These are phyloP conservation scores for Anas platyrhynchos DNA, from an alignment of 2,113 vertebrate species.

Conservation along the genomic window DNA sequence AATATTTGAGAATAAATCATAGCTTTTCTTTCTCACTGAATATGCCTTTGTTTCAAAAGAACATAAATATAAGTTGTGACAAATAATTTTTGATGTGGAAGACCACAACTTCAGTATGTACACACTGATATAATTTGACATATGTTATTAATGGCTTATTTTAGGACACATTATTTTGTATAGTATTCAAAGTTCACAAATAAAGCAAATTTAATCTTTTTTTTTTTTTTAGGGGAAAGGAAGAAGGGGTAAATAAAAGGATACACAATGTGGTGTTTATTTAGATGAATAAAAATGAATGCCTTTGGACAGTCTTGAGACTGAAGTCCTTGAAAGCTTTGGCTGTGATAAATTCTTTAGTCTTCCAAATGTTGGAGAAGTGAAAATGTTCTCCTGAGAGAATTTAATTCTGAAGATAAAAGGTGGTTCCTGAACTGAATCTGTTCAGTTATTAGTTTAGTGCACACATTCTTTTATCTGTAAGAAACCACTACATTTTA, in stretches of 20 bases:
- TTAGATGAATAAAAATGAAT: background rate
- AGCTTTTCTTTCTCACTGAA: background rate
- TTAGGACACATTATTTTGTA: background rate
- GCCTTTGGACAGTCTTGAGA: background rate
- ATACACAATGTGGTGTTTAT: background rate
- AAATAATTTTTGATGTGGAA: background rate
- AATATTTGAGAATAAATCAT: background rate
- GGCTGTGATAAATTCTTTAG: background rate
- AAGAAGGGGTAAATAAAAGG: fast-evolving
- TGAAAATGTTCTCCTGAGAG: fast-evolving
- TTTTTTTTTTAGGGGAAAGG: background rate
- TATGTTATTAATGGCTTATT: background rate
- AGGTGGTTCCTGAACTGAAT: background rate
- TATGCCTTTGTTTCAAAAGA: background rate
- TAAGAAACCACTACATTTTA: background rate
- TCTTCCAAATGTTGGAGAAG: background rate
- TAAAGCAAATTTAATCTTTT: background rate
- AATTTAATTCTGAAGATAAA: background rate
- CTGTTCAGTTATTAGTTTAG: background rate
- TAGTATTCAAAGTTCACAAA: background rate
- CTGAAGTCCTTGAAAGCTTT: background rate
- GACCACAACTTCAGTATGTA: background rate
- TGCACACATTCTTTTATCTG: background rate
- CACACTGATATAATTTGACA: background rate
- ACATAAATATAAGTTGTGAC: background rate